These are phyloP conservation scores for Epicauta chinensis DNA, from an alignment of 1,140 invertebrate genomes.

Conservation along the genomic window DNA sequence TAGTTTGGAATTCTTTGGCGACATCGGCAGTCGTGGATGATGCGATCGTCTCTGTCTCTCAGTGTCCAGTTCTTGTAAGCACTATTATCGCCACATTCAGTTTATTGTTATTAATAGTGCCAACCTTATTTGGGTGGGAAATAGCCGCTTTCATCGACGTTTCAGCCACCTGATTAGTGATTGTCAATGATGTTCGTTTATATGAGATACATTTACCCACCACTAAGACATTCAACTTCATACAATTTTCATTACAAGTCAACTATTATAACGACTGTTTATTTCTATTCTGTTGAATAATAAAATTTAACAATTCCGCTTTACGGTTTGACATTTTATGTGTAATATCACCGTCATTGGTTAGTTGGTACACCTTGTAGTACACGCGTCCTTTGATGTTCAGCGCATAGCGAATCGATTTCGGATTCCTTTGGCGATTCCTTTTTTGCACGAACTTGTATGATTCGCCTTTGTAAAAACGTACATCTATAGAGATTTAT, in stretches of 20 bases:
- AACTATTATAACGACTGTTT: too few relatives aligned
- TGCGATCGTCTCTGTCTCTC: slow-evolving; percentile 2
- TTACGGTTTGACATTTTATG: slow-evolving; percentile 28
- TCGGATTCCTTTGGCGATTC: slow-evolving; percentile 23
- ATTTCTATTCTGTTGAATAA: slow-evolving; percentile 29
- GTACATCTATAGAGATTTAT: too few relatives aligned
- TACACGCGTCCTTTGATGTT: slow-evolving; percentile 32
- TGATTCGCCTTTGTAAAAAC: not conserved
- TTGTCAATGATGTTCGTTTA: not conserved
- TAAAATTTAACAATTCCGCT: slow-evolving; percentile 36
- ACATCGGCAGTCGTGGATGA: slow-evolving; percentile 14
- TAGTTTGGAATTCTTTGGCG: slow-evolving; percentile 37
- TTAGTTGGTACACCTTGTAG: slow-evolving; percentile 32
- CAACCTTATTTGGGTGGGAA: slow-evolving; percentile 39
- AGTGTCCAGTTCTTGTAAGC: slow-evolving; percentile 34
- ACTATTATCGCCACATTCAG: slow-evolving; percentile 43
- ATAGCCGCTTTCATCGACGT: slow-evolving; percentile 33
- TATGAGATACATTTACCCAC: not conserved
- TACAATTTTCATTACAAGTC: slow-evolving; percentile 28
- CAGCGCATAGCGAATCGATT: slow-evolving; percentile 28
- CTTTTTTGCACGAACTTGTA: slow-evolving; percentile 14
- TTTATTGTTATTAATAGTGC: slow-evolving; percentile 45
- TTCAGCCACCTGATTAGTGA: slow-evolving; percentile 40
- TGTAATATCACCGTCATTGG: slow-evolving; percentile 16
- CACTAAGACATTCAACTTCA: slow-evolving; percentile 19